phyloP scores from a whole-genome alignment of 1,140 invertebrate genomes.

The Procambarus clarkii region DNA sequence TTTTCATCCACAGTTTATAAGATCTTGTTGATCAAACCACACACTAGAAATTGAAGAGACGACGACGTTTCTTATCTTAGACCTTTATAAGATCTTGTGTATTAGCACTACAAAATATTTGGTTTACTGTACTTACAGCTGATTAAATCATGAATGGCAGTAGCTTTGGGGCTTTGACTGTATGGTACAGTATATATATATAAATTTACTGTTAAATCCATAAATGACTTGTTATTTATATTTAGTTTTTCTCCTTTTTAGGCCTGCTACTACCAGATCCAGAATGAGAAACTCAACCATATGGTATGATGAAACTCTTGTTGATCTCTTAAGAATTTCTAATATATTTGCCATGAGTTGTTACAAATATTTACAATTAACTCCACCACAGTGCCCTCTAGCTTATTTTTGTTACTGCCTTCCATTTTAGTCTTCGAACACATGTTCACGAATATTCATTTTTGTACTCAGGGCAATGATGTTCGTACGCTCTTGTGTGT shows the following conservation, averaged over 20 bases:
- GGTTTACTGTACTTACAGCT: not conserved
- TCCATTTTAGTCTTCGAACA: not conserved
- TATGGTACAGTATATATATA: not conserved
- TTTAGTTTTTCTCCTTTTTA: not conserved
- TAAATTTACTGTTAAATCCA: not conserved
- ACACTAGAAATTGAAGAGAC: no score
- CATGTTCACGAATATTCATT: not conserved
- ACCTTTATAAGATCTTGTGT: no score
- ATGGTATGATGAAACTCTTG: conserved; percentile 21
- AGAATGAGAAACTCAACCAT: conserved; percentile 59
- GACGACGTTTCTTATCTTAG: no score
- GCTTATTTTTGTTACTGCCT: not conserved
- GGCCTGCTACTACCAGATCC: conserved; percentile 61
- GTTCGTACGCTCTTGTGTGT: not conserved
- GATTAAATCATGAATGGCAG: not conserved
- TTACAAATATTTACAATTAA: not conserved
- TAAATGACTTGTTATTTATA: not conserved
- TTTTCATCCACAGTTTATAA: no score
- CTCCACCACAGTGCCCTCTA: conserved; percentile 25
- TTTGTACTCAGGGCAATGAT: not conserved
- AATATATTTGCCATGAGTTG: not conserved
- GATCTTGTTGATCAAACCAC: no score
- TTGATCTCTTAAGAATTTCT: not conserved
- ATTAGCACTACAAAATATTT: no score
- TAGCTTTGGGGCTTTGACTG: no score